Base-by-base conservation (phyloP, 23 tunicate genomes). In the Styela clava region DNA sequence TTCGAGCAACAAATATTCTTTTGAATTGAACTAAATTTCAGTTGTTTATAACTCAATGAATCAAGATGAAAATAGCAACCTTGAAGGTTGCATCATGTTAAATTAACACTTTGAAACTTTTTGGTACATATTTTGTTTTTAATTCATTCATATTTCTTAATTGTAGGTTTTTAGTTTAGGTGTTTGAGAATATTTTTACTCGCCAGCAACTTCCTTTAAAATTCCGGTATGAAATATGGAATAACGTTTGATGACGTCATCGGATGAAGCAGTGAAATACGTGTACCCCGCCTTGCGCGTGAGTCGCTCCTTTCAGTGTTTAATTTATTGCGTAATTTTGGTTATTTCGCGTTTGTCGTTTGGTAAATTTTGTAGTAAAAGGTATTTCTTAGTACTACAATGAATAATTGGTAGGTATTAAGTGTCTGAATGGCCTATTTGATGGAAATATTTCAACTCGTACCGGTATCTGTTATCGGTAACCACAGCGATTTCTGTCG, bases 251-350 rank as follows among this genome's bases (percentile, higher is more conserved):
- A 29, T 67, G 71, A 67, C 71, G 71, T 67, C 71, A 67, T 22
- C 71, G 16, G 2, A 67, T 67, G 31, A 67, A 22, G 16, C 31
- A 67, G 30, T 22, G 31, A 27, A 29, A 67, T 67, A 76, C 81
- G 81, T 76, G 81, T 76, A 76, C 81, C 64, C 81, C 81, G 81
- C 81, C 81, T 44, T 26, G 51, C 64, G 71, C 22, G 22, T 22
- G 30, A 22, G 0, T 22, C 24, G 31, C 31, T 16, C 22, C 0
- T 18, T 18, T 67, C 24, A 18, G 19, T 1, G 7, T 7, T 7
- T 5, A 44, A 5, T 44, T 44, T 44, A 44, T 44, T 44, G 56
- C 56, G 56, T 44, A 44, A 44, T 44, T 44, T 44, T 12, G 56
- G 9, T 5, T 5, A 5, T 44, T 44, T 44, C 56, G n/a, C n/a